These are phyloP conservation scores for Scaptomyza pallida DNA, from an alignment of 1,140 invertebrate genomes.

Conservation along the genomic window DNA sequence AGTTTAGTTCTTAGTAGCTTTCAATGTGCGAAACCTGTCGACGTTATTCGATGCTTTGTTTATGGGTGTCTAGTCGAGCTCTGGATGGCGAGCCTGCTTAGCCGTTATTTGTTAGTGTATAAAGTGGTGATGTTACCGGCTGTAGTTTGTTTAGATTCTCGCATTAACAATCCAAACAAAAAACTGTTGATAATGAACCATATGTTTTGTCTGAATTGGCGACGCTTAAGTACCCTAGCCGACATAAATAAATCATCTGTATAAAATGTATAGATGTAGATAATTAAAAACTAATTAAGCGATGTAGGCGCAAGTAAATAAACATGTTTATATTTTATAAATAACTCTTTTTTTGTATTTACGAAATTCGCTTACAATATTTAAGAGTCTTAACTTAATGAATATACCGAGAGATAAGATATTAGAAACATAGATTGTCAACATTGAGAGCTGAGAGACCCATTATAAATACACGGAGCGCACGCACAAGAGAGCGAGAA, in stretches of 20 bases:
- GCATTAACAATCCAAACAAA: constrained; percentile 37
- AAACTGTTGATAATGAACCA: neutral
- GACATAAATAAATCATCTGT: too few species aligned
- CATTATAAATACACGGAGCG: neutral
- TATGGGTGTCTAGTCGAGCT: too few species aligned
- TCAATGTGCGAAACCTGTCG: neutral
- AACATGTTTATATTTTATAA: too few species aligned
- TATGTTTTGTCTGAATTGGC: too few species aligned
- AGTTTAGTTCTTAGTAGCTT: neutral
- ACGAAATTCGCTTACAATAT: too few species aligned
- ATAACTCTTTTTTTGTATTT: too few species aligned
- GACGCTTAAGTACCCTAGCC: too few species aligned
- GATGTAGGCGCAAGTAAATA: too few species aligned
- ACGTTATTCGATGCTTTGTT: constrained; percentile 1
- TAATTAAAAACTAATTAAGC: too few species aligned
- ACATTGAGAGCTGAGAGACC: neutral
- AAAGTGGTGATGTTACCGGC: neutral
- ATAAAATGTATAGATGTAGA: too few species aligned
- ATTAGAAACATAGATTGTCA: neutral
- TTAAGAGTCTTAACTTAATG: too few species aligned
- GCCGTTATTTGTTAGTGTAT: neutral
- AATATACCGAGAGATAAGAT: constrained; percentile 19
- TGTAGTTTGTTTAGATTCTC: constrained; percentile 37
- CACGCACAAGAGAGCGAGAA: neutral
- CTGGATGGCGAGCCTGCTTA: neutral